A percentile compares a stretch with the other conserved stretches of the same genome.
These are phyloP conservation scores for Salarias fasciatus DNA, from an alignment of 2,797 vertebrate species.

Conservation along the genomic window DNA sequence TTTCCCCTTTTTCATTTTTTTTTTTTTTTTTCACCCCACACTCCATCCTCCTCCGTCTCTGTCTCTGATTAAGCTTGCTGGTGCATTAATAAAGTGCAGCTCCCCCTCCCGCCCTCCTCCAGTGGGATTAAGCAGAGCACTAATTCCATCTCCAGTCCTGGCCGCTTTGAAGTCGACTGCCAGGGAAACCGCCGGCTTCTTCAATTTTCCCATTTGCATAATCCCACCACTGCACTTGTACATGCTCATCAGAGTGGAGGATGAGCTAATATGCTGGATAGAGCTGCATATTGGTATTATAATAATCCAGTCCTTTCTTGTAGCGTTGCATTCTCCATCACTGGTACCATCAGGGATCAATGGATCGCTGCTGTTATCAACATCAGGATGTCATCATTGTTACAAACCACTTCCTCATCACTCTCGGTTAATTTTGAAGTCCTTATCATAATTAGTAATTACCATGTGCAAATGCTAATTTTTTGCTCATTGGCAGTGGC, in stretches of 20 bases:
- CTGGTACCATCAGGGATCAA: conserved; percentile 51
- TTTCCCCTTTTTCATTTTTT: conserved; percentile 9
- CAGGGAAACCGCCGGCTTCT: conserved; percentile 70
- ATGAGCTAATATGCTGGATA: conserved; percentile 72
- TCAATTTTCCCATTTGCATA: conserved; percentile 79
- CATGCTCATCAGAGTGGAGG: conserved; percentile 75
- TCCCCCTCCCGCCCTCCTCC: conserved; percentile 68
- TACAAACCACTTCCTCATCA: conserved; percentile 30
- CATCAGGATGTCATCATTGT: conserved; percentile 38
- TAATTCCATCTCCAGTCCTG: conserved; percentile 82
- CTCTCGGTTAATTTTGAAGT: conserved; percentile 27
- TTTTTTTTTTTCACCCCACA: background rate
- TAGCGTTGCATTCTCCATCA: conserved; percentile 44
- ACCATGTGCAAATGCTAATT: conserved; percentile 43
- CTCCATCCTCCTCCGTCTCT: background rate
- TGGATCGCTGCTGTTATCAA: conserved; percentile 31
- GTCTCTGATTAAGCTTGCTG: conserved; percentile 70
- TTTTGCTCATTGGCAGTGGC: conserved; percentile 34
- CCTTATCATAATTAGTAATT: conserved; percentile 64
- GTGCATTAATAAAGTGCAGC: conserved; percentile 79
- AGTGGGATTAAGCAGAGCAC: conserved; percentile 80
- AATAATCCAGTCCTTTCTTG: conserved; percentile 66
- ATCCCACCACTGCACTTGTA: conserved; percentile 77
- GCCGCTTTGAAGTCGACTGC: conserved; percentile 82
- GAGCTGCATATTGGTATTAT: conserved; percentile 61